These are phyloP conservation scores for Tenthredo livida DNA, from an alignment of 2,888 invertebrate species.

Conservation along the genomic window DNA sequence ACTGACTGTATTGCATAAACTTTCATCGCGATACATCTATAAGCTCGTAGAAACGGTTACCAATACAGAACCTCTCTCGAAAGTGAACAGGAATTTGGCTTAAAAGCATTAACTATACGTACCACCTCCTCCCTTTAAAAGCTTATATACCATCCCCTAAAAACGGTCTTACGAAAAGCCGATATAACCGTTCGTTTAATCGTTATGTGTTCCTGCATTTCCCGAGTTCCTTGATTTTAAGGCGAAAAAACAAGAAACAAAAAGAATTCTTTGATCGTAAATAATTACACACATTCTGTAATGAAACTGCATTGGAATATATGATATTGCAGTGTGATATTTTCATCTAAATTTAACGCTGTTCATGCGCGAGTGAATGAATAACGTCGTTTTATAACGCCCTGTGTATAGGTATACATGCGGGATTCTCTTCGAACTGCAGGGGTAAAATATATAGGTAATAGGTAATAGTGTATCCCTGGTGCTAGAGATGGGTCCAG, in stretches of 20 bases:
- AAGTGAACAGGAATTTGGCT: conserved; percentile 20
- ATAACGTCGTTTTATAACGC: neutral
- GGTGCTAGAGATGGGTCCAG: neutral
- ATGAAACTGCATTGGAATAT: neutral
- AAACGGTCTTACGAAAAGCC: conserved; percentile 26
- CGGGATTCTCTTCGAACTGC: neutral
- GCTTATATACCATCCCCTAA: neutral
- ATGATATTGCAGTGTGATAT: neutral
- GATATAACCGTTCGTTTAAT: conserved; percentile 6
- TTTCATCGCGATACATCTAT: neutral
- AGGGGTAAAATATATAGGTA: neutral
- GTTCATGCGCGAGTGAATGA: neutral
- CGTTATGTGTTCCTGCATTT: conserved; percentile 3
- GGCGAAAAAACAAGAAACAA: neutral
- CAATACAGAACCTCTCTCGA: neutral
- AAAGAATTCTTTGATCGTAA: neutral
- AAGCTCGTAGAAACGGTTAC: neutral
- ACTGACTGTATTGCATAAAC: neutral
- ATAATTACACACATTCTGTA: neutral
- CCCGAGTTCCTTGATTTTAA: neutral
- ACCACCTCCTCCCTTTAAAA: neutral
- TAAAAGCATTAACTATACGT: neutral
- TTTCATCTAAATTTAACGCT: neutral
- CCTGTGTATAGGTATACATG: conserved; percentile 8
- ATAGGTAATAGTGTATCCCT: conserved; percentile 22